Percentiles rank a stretch among this genome's conserved stretches.
These are phyloP conservation scores for Rutpela maculata DNA, from an alignment of 2,888 invertebrate genomes.

Conservation along the genomic window DNA sequence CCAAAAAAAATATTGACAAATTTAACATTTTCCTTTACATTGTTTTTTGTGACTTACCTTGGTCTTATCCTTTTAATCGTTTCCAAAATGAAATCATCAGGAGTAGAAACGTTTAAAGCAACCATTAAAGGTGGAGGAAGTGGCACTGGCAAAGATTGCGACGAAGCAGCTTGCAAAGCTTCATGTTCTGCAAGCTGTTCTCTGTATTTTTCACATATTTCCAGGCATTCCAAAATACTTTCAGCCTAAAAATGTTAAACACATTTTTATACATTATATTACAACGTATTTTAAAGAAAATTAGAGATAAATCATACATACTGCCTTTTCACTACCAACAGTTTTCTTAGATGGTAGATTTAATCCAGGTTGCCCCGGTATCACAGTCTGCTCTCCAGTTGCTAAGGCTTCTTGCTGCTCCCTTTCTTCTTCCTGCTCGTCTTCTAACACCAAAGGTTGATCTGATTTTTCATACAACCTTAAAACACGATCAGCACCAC, in stretches of 20 bases:
- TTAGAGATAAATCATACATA: slow-evolving; percentile 76
- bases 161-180: slow-evolving; percentile 67
- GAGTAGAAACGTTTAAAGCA: slow-evolving; percentile 83
- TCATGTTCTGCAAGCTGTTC: slow-evolving; percentile 77
- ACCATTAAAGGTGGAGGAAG: slow-evolving; percentile 87
- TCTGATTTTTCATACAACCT: slow-evolving; percentile 90
- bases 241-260: slow-evolving; percentile 80
- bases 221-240: slow-evolving; percentile 92
- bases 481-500: slow-evolving; percentile 92
- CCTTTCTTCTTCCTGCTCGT: slow-evolving; percentile 90
- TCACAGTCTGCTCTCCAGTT: slow-evolving; percentile 83
- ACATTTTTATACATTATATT: slow-evolving; percentile 10
- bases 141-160: slow-evolving; percentile 73
- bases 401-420: slow-evolving; percentile 85
- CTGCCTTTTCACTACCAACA: slow-evolving; percentile 89
- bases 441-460: slow-evolving; percentile 94
- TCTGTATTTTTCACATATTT: slow-evolving; percentile 81
- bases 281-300: not conserved
- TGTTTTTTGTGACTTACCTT: slow-evolving; percentile 79
- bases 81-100: slow-evolving; percentile 88
- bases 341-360: slow-evolving; percentile 92
- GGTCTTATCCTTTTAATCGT: slow-evolving; percentile 87
- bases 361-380: slow-evolving; percentile 82
- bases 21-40: slow-evolving; percentile 13
- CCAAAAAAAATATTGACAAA: not conserved